Evolutionary conservation across 2,797 vertebrate genomes (phyloP).

Genomic region (Brachyalestes nurse): DNA sequence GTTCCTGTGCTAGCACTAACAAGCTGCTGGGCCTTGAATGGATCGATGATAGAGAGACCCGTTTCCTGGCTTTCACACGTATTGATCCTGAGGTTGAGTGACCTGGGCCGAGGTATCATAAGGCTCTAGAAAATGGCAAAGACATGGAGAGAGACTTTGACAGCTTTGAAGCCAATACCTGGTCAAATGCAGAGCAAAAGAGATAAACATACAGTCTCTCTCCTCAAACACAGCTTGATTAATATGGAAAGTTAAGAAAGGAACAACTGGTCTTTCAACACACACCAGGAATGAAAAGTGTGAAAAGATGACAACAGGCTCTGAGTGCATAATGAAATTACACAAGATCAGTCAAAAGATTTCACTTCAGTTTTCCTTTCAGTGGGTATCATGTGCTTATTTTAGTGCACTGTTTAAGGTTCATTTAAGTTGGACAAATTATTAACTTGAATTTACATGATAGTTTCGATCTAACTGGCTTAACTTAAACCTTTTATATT

Average conservation of each 20-base stretch:
- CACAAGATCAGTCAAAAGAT: not conserved
- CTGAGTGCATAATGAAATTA: not conserved
- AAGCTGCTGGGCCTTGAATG: not conserved
- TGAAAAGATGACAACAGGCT: not conserved
- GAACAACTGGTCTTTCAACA: not conserved
- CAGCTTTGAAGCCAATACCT: not conserved
- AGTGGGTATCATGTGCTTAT: not conserved
- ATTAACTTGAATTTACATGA: too few relatives aligned
- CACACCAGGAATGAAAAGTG: not conserved
- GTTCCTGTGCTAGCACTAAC: not conserved
- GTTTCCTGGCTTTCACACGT: constrained; percentile 12
- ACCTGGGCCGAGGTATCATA: constrained; percentile 5
- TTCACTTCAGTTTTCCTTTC: not conserved
- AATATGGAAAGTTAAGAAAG: constrained; percentile 12
- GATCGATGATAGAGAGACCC: not conserved
- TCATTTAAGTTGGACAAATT: too few relatives aligned
- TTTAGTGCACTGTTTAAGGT: not conserved
- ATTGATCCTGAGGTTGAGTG: constrained; percentile 19
- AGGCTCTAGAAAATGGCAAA: not conserved
- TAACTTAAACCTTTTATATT: not conserved
- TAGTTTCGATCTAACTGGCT: not conserved
- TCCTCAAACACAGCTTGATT: constrained; percentile 5
- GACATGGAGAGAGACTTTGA: not conserved
- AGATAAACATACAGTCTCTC: not conserved
- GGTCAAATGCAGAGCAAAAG: not conserved